Evolutionary conservation across 2,888 invertebrate species (phyloP).

Genomic region (Athalia circularis): DNA sequence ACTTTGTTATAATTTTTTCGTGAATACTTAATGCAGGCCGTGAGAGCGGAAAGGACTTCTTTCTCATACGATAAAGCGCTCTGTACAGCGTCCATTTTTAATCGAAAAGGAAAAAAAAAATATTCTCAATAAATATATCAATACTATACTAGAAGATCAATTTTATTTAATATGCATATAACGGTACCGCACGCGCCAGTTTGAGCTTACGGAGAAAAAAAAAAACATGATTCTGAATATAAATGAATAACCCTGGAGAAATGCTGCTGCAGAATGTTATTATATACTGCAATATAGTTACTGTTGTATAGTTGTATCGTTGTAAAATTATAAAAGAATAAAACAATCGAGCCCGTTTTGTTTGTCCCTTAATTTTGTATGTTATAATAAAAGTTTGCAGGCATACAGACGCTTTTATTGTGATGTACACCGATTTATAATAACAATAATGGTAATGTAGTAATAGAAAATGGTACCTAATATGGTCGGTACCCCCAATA

Average conservation of each 20-base stretch:
- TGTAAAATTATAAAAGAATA: conserved; percentile 8
- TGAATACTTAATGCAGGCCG: background rate
- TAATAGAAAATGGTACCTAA: background rate
- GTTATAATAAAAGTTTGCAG: background rate
- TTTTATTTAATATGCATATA: no score
- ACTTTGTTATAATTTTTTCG: background rate
- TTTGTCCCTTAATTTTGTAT: background rate
- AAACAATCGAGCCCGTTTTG: background rate
- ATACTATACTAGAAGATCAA: no score
- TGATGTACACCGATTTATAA: background rate
- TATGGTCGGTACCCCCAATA: background rate
- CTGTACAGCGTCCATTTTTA: no score
- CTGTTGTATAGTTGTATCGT: background rate
- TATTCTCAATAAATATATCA: background rate
- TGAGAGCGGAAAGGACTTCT: no score
- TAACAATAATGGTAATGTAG: background rate
- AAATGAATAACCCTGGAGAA: background rate
- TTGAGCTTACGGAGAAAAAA: background rate
- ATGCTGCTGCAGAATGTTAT: background rate
- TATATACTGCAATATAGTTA: background rate
- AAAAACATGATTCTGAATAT: background rate
- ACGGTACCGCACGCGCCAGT: background rate
- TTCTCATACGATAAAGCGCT: no score
- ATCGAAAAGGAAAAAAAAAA: background rate
- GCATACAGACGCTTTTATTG: background rate